Conservation (phyloP, 2,797 vertebrate species). For the Simalia tracyae region DNA sequence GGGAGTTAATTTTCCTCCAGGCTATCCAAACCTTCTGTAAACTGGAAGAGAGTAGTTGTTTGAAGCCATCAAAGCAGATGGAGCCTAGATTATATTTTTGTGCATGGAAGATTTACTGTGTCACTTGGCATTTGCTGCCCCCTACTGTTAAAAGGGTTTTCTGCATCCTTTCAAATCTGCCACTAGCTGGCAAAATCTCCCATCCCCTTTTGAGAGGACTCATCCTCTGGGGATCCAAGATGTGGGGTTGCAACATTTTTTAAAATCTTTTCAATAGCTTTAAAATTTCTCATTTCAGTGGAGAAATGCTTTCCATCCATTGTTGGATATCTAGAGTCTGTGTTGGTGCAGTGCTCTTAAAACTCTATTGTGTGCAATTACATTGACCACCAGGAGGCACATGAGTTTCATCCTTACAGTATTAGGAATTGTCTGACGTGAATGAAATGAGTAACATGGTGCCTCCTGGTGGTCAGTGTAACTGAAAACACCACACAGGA, state of each 20-base stretch:
- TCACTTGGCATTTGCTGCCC: constrained; percentile 4
- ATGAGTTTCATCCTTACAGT: background rate
- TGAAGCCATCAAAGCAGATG: background rate
- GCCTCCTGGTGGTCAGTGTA: background rate
- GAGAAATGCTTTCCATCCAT: background rate
- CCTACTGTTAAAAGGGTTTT: background rate
- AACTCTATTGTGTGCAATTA: background rate
- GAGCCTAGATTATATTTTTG: background rate
- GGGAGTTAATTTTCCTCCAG: background rate
- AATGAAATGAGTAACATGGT: background rate
- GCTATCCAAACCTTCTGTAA: background rate
- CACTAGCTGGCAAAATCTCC: background rate
- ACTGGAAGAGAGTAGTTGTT: background rate
- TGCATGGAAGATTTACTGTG: background rate
- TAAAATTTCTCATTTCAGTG: background rate
- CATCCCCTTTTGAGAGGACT: background rate
- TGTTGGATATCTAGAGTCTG: background rate
- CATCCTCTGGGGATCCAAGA: background rate
- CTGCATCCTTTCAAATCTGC: background rate
- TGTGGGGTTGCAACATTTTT: background rate
- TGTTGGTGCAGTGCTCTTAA: background rate
- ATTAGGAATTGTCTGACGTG: background rate
- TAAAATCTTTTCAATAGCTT: background rate
- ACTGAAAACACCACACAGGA: background rate
- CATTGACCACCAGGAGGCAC: background rate